phyloP scores from a whole-genome alignment of 2,113 vertebrate species.

The Aldabrachelys gigantea region DNA sequence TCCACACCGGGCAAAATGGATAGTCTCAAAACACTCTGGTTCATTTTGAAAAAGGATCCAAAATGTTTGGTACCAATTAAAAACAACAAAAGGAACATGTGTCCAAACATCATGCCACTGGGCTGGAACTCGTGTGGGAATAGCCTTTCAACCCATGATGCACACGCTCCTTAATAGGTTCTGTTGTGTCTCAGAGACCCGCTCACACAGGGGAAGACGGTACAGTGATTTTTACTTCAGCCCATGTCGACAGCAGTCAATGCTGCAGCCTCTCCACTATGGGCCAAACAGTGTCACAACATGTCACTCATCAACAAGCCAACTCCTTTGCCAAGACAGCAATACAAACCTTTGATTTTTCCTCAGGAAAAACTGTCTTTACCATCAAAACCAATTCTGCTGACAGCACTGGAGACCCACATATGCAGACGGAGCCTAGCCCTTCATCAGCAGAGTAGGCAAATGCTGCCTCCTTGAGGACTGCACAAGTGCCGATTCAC shows the following conservation, averaged over 20 bases:
- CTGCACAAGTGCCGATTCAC: not conserved
- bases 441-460: not conserved
- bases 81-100: not conserved
- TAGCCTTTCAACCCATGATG: not conserved
- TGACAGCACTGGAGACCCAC: not conserved
- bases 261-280: not conserved
- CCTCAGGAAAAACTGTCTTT: not conserved
- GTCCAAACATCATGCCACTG: not conserved
- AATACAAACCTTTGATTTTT: not conserved
- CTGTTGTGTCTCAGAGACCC: not conserved
- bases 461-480: not conserved
- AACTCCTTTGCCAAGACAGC: not conserved
- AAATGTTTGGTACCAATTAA: not conserved
- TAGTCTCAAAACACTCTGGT: not conserved
- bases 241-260: not conserved
- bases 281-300: not conserved
- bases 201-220: not conserved
- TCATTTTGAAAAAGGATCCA: not conserved
- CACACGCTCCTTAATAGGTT: not conserved
- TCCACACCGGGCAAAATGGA: not conserved
- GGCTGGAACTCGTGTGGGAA: accelerated
- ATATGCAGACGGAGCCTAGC: no score
- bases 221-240: not conserved
- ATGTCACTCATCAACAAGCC: not conserved
- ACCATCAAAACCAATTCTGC: not conserved